Evolutionary conservation across 2,113 vertebrate species (phyloP), one percentile per base, ranked within the genome.

Genomic region (Callaeas wilsoni): DNA sequence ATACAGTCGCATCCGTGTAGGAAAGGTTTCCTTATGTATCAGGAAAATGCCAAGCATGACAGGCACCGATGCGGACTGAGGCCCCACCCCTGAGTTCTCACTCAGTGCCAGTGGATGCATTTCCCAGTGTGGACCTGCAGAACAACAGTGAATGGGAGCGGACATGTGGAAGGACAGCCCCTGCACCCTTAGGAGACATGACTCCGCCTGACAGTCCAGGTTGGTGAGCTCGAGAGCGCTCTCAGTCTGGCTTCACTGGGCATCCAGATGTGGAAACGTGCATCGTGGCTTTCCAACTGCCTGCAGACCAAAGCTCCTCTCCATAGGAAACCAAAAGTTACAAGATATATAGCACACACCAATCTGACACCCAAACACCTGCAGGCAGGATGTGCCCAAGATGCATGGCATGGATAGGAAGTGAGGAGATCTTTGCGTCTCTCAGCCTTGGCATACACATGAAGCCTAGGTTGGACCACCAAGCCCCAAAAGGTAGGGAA

Each of bases 31-130:
- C 7, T 50, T 60, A 32, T 6, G 5, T 18, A 47, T 33, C 33
- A 65, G 57, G 30, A 64, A 30, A 76, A 86, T 35, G 33, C 25
- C 19, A 30, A 18, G 8, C 0, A 3, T 0, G 2, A 56, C 0
- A 0, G 32, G 30, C 15, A 27, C 22, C 29, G 29, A 32, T n/a
- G 8, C 29, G n/a, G 39, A 13, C 22, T 37, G 39, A 83, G 22
- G 11, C 6, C n/a, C 84, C 33, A n/a, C 6, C 3, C 1, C 5
- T 35, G 46, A 70, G 41, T 12, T 70, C 30, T 67, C 35, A 16
- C 41, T 76, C 49, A 8, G 44, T 32, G 30, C 13, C 39, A 49
- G 27, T 30, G 35, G 16, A 22, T 41, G 32, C 6, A 46, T 70
- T 63, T 89, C 12, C 57, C 17, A 6, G 22, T 35, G 9, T 35